These are phyloP conservation scores for Melanotus villosus DNA, from an alignment of 2,888 invertebrate species.

Conservation along the genomic window DNA sequence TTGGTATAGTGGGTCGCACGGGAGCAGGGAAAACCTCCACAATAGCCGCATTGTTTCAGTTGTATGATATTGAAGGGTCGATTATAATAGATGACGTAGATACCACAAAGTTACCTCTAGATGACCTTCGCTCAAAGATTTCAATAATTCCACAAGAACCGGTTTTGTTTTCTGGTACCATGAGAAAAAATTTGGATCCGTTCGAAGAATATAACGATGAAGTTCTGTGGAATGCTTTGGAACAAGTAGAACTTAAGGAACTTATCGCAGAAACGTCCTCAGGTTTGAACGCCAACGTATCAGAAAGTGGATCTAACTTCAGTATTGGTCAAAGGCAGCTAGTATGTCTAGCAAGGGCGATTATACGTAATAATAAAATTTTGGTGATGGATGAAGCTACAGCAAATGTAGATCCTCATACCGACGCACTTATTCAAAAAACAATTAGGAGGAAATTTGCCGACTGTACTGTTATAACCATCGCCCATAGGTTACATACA, in stretches of 20 bases:
- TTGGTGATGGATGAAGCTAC: constrained; percentile 77
- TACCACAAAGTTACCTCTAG: constrained; percentile 79
- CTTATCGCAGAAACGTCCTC: constrained; percentile 73
- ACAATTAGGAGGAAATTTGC: constrained; percentile 81
- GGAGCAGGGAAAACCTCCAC: constrained; percentile 89
- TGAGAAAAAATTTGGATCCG: constrained; percentile 92
- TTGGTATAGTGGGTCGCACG: constrained; percentile 87
- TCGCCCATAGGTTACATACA: constrained; percentile 85
- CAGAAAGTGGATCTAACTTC: constrained; percentile 73
- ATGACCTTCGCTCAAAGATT: constrained; percentile 81
- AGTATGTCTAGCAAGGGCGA: constrained; percentile 78
- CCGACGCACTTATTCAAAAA: constrained; percentile 80
- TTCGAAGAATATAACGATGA: constrained; percentile 85
- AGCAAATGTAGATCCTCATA: constrained; percentile 83
- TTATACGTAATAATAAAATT: constrained; percentile 66
- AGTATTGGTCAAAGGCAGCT: constrained; percentile 74
- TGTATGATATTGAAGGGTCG: constrained; percentile 83
- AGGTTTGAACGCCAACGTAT: constrained; percentile 77
- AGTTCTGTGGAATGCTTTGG: constrained; percentile 85
- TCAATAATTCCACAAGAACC: constrained; percentile 92
- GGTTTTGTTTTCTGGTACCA: constrained; percentile 87
- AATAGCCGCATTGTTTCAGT: constrained; percentile 84
- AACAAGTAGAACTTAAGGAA: constrained; percentile 62
- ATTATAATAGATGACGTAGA: constrained; percentile 87
- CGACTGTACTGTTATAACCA: constrained; percentile 83